phyloP scores from a whole-genome alignment of 2,113 vertebrate genomes.

The Porphyrio hochstetteri region DNA sequence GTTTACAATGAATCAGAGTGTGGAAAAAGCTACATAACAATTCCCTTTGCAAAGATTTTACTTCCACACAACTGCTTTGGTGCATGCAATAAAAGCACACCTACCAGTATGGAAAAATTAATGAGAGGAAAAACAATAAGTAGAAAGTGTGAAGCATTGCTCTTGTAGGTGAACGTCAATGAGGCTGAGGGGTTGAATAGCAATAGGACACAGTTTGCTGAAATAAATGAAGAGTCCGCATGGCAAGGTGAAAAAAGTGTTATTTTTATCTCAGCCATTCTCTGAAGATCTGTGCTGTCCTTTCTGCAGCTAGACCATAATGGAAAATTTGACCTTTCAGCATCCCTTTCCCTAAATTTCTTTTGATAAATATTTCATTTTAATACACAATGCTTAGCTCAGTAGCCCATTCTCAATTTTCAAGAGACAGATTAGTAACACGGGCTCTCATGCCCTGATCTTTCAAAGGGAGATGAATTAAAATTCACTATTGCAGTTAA shows the following conservation, averaged over 20 bases:
- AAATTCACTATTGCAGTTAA: not conserved
- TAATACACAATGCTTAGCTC: not conserved
- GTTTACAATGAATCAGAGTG: not conserved
- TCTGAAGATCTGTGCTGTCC: constrained; percentile 13
- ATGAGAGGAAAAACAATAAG: not conserved
- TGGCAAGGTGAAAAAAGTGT: not conserved
- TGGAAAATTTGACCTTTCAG: constrained; percentile 52
- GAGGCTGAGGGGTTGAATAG: not conserved
- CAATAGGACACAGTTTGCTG: not conserved
- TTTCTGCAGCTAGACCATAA: constrained; percentile 13
- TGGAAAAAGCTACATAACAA: not conserved
- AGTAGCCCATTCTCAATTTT: not conserved
- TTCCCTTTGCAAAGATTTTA: not conserved
- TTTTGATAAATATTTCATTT: constrained; percentile 47
- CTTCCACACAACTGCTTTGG: not conserved
- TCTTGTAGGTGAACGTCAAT: not conserved
- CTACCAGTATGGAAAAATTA: not conserved
- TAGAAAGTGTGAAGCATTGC: not conserved
- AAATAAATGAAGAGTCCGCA: constrained; percentile 14
- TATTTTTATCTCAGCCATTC: constrained; percentile 13
- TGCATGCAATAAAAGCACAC: not conserved
- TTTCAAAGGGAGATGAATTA: not conserved
- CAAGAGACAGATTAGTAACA: not conserved
- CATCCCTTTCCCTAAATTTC: constrained; percentile 9
- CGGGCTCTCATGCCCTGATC: not conserved